Evolutionary conservation across 37 sponge, comb jelly and placozoan species (phyloP), one percentile per base, ranked within the genome.

Genomic region (Diacarnus erythraeanus): DNA sequence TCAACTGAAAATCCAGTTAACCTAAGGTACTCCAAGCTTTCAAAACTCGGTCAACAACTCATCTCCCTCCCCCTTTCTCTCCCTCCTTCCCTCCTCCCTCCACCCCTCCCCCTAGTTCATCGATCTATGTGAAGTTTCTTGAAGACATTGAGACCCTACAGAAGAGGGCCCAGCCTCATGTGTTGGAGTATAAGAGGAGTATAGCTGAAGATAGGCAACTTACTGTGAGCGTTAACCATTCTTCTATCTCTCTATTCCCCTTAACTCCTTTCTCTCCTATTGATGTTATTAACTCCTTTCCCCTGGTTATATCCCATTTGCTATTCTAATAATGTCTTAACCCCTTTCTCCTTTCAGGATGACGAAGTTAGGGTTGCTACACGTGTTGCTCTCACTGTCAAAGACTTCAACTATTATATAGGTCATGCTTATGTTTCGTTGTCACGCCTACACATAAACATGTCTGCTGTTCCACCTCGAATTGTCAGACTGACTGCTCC

Each of bases 391-490:
- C 57, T 58, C 40, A 76, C 77, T 17, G 71, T 83, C 21, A 67
- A 69, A 59, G 84, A 83, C 39, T 66, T 76, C 59, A 56, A 69
- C 69, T 83, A 83, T n/a, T 83, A 83, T 42, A 76, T 83, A 12
- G 84, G 84, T 56, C 84, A 83, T 40, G 71, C 76, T 2, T 26
- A 34, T 4, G 59, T 76, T 21, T 37, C 84, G 6, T 42, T 83
- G 42, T 76, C 77, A 2, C 76, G 84, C 33, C 84, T 83, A 0
- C 56, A 83, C 42, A 39, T 83, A 38, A 69, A 65, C 43, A 66
- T 83, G 76, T 26, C 34, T 23, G 8, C 59, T 12, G 39, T 66
- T 18, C 69, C 70, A 40, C 84, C 84, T 0, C 68, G 77, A 9
- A 5, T 54, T 4, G 6, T 83, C 30, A 40, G 43, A 9, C 77